Base-by-base conservation (phyloP, 2,797 vertebrate species). In the Rhinoraja longicauda region DNA sequence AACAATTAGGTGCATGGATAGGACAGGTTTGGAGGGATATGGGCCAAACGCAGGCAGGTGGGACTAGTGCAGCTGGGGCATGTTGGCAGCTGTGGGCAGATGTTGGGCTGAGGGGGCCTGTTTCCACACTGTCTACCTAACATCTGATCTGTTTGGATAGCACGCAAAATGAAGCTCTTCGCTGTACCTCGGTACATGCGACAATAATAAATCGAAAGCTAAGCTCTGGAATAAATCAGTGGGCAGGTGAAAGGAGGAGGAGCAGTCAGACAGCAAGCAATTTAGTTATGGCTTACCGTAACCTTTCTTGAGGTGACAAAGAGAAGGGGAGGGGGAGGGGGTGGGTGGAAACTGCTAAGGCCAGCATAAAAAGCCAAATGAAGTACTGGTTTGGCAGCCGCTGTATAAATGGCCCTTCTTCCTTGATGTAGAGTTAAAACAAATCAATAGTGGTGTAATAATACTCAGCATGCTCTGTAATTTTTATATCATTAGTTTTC, bases 381-480 rank as follows among this genome's bases (percentile, higher is more conserved):
- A 96, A 96, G 96, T 96, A 95, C 93, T 95, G 95, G 94, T 95
- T 94, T 94, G 94, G 93, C 95, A 94, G 95, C 95, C 95, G 95
- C 95, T 94, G 94, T 95, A 94, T 95, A 95, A 94, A 93, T 95
- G 95, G 95, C 94, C 94, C 96, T 97, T 97, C 96, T 96, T 97
- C 98, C 97, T 96, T 97, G 96, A 97, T 97, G 97, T 98, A 98
- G 97, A 97, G 97, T 98, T 98, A 97, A 98, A 98, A 98, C 97
- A 98, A 98, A 99, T 99, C 98, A 98, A 98, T 99, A 98, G 95
- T 95, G 94, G 96, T 97, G 98, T 98, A 98, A 99, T 98, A 98
- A 98, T 97, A 97, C 96, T 96, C 97, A 97, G 97, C 97, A 98
- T 95, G 97, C 97, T 98, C 97, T 98, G 97, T 98, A 98, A 99